Base-by-base conservation (phyloP, 2,113 vertebrate species). In the Carassius gibelio region DNA sequence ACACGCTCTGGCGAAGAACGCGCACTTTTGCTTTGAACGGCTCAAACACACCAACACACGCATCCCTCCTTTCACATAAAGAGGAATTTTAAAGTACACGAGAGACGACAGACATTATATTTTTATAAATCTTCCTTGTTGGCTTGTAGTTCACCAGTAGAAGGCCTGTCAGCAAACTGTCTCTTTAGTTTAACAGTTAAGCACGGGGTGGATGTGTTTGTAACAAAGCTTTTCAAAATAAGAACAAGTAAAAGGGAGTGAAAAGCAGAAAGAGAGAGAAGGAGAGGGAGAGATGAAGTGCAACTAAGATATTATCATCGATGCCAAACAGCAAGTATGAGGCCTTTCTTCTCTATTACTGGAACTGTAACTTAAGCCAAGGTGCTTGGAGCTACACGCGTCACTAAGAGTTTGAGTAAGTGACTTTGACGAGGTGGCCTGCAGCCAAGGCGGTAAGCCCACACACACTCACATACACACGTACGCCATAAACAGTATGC, bases 71-170 rank as follows among this genome's bases (percentile, higher is more conserved):
- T 69, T 78, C 85, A 86, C 59, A 61, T 79, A 38, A 80, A 80
- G 91, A 90, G 87, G 92, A 90, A 89, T 92, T 93, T 92, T 93
- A 88, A 86, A 90, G 90, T 19, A 19, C 66, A 45, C 19, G 90
- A 91, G 91, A 93, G 92, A 92, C 90, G 93, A 93, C 93, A 93
- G 84, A 84, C 84, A 90, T 90, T 90, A 94, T 94, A 94, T 94
- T 94, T 93, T 91, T 89, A 90, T 90, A 92, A 91, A 91, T 93
- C 91, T 93, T 90, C 89, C 87, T 92, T 91, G 88, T 93, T 94
- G 94, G 92, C 92, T 85, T 88, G 8, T 82, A 87, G 81, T 8
- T 83, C 87, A 89, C 87, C 91, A 92, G 92, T 92, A 92, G 89
- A 84, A 84, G 87, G 91, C 91, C 91, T 93, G 93, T 94, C 94